Percentiles rank a stretch among this genome's conserved stretches.
phyloP scores from a whole-genome alignment of 2,888 invertebrate species.

The Agrilus cyanescens region DNA sequence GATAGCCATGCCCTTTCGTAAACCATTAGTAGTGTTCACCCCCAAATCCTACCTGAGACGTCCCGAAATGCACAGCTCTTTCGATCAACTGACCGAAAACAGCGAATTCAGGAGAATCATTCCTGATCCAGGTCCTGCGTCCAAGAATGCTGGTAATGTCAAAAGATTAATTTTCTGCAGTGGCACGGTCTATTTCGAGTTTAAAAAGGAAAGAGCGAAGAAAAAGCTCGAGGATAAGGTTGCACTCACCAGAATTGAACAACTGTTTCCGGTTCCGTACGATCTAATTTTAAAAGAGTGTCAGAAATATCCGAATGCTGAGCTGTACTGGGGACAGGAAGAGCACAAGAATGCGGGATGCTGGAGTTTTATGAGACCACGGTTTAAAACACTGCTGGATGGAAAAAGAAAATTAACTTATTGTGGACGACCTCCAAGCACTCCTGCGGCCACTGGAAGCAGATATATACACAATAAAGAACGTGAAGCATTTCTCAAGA shows the following conservation, averaged over 20 bases:
- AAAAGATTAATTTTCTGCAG: constrained; percentile 80
- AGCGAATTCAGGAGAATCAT: constrained; percentile 72
- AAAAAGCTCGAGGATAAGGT: constrained; percentile 59
- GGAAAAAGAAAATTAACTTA: background rate
- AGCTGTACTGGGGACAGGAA: constrained; percentile 81
- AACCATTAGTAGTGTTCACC: constrained; percentile 93
- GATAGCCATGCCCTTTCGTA: constrained; percentile 93
- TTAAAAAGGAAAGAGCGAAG: constrained; percentile 66
- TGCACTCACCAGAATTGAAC: constrained; percentile 79
- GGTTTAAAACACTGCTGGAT: constrained; percentile 7
- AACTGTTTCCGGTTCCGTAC: constrained; percentile 90
- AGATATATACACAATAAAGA: no score
- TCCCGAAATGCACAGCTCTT: constrained; percentile 87
- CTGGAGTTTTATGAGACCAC: constrained; percentile 79
- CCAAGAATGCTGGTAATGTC: constrained; percentile 53
- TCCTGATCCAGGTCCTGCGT: constrained; percentile 61
- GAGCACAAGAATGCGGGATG: constrained; percentile 91
- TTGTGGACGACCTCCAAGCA: background rate
- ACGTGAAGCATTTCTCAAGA: no score
- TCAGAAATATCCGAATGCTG: constrained; percentile 71
- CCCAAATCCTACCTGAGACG: constrained; percentile 95
- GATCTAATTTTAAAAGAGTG: constrained; percentile 76
- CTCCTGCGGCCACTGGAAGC: background rate
- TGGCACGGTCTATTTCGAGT: constrained; percentile 86
- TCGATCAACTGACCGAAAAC: constrained; percentile 82